These are phyloP conservation scores for Phyllotis vaccarum DNA, from an alignment of 2,797 vertebrate species.

Conservation along the genomic window DNA sequence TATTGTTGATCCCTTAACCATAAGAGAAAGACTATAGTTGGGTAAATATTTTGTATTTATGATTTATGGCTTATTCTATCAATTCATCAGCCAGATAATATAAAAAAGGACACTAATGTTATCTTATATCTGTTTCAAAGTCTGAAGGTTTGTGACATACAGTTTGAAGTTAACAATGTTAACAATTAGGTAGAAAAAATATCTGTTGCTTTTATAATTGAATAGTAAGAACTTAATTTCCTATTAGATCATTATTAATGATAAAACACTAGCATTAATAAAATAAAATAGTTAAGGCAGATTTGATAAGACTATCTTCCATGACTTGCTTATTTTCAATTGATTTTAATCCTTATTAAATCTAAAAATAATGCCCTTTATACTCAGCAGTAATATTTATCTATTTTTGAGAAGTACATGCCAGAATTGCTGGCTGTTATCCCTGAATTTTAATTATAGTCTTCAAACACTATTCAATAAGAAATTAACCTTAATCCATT, in stretches of 20 bases:
- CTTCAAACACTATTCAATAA: not conserved
- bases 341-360: conserved; percentile 43
- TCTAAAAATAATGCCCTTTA: not conserved
- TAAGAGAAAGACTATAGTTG: not conserved
- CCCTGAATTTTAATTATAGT: conserved; percentile 68
- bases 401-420: not conserved
- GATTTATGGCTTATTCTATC: conserved; percentile 37
- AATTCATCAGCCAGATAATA: conserved; percentile 57
- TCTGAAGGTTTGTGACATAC: not conserved
- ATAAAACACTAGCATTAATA: not conserved
- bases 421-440: conserved; percentile 37
- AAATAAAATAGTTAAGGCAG: conserved; percentile 58
- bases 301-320: conserved; percentile 34
- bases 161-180: conserved; percentile 46
- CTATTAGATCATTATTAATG: not conserved
- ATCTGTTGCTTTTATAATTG: not conserved
- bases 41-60: not conserved
- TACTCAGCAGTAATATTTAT: conserved; percentile 38
- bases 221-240: conserved; percentile 47
- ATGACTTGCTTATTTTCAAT: conserved; percentile 42
- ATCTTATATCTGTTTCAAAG: not conserved
- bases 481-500: conserved; percentile 65
- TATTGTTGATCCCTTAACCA: not conserved
- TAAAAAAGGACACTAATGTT: not conserved
- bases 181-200: conserved; percentile 30